Evolutionary conservation across 2,797 vertebrate genomes (phyloP), one percentile per base, ranked within the genome.

Genomic region (Threskiornis aethiopicus): DNA sequence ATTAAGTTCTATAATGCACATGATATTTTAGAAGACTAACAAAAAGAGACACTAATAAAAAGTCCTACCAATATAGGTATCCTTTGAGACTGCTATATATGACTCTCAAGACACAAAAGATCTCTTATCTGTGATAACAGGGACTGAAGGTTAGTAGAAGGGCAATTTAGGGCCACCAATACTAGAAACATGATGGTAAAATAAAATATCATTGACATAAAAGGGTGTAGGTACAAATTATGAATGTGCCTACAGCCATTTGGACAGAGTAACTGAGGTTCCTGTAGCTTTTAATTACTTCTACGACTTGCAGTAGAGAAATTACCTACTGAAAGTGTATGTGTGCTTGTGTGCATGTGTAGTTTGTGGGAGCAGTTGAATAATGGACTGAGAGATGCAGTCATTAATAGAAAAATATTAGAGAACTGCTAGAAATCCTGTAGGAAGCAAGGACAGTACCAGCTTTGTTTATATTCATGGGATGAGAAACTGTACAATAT

Each of bases 401-500:
- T 79, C 77, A 24, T 90, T 95, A 86, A 79, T 33, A 95, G 47
- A 83, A 94, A 96, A 89, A 87, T 85, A 79, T 92, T 84, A 83
- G 24, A 85, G 42, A 88, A 49, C 79, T 84, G 47, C 51, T 89
- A 88, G 87, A 89, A 95, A 93, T 93, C 24, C 47, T 89, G 47
- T 29, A 89, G 70, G 70, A 97, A 90, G 57, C 51, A 52, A 82
- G 47, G 82, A 92, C 42, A 96, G 25, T 52, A 79, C 39, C 54
- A 93, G 73, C 79, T 96, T 96, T 97, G 92, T 94, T 95, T 94
- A 47, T 84, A 59, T 93, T 95, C 81, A 82, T 6, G 52, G 77
- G 75, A 93, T 96, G 91, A 96, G 71, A 94, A 98, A 97, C 87
- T 70, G 86, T 47, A 78, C 79, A 85, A 57, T 84, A 94, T 79